Evolutionary conservation across 1,140 invertebrate species (phyloP).

Genomic region (Coboldia fuscipes): DNA sequence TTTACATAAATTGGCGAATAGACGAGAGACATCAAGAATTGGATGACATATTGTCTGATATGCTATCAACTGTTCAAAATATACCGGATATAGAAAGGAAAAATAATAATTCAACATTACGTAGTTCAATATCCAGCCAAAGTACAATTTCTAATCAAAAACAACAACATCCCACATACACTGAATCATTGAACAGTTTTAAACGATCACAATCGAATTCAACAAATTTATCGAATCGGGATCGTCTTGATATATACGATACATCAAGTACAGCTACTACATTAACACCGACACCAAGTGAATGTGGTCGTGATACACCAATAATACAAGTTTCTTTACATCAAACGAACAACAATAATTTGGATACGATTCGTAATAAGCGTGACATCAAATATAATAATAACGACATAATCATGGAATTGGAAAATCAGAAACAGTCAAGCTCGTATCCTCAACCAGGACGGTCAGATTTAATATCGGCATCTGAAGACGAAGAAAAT

Average conservation of each 20-base stretch:
- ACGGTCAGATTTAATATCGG: slow-evolving; percentile 1
- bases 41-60: slow-evolving; percentile 5
- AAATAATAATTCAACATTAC: background rate
- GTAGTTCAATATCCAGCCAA: background rate
- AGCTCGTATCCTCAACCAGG: background rate
- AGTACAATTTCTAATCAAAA: background rate
- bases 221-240: too few species aligned
- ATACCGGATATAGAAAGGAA: slow-evolving; percentile 3
- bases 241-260: slow-evolving; percentile 4
- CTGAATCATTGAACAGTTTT: background rate
- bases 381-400: background rate
- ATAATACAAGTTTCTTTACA: background rate
- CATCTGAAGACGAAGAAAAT: slow-evolving; percentile 8
- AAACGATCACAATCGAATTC: background rate
- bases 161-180: background rate
- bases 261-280: slow-evolving; percentile 5
- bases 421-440: slow-evolving; percentile 5
- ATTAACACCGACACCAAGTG: slow-evolving; percentile 4
- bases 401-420: slow-evolving; percentile 1
- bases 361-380: background rate
- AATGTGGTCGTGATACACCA: slow-evolving; percentile 5
- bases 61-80: slow-evolving; percentile 5
- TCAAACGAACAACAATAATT: slow-evolving; percentile 1
- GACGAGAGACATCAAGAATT: slow-evolving; percentile 5
- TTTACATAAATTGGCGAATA: background rate